A percentile compares a stretch with the other conserved stretches of the same genome.
Evolutionary conservation across 2,888 invertebrate species (phyloP).

Genomic region (Nemotelus pantherinus): DNA sequence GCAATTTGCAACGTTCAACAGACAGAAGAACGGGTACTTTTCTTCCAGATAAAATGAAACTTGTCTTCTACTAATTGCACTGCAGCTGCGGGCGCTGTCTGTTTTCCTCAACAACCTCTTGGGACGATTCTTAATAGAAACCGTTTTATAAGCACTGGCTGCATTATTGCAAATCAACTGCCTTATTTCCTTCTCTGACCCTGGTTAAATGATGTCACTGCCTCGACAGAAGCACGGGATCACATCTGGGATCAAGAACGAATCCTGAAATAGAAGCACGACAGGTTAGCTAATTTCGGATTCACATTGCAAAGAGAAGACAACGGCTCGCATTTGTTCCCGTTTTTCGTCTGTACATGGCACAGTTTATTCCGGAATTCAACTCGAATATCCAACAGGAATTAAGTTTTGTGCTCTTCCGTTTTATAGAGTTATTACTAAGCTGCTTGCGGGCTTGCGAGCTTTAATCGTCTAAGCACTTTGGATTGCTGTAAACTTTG

Average conservation of each 20-base stretch:
- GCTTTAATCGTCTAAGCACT: constrained; percentile 35
- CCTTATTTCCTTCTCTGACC: constrained; percentile 40
- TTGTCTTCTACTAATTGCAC: constrained; percentile 46
- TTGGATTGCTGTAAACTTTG: constrained; percentile 5
- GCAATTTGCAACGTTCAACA: not conserved
- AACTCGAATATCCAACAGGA: not conserved
- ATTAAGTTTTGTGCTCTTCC: constrained; percentile 34
- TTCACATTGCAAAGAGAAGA: constrained; percentile 29
- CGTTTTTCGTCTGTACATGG: not conserved
- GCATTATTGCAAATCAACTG: constrained; percentile 44
- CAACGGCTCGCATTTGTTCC: not conserved
- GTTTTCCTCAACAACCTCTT: constrained; percentile 44
- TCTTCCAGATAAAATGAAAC: constrained; percentile 25
- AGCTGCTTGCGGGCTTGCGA: constrained; percentile 6
- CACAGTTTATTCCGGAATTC: not conserved
- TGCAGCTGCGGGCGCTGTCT: constrained; percentile 44
- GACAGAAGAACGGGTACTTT: not conserved
- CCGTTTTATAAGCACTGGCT: constrained; percentile 34
- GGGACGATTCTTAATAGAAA: constrained; percentile 37
- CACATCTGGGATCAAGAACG: not conserved
- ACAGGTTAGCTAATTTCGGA: constrained; percentile 38
- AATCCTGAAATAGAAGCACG: constrained; percentile 1
- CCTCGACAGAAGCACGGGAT: constrained; percentile 6
- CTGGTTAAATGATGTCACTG: constrained; percentile 41
- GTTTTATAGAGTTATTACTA: constrained; percentile 32